Percentiles rank a stretch among this genome's conserved stretches.
phyloP scores from a whole-genome alignment of 2,888 invertebrate species.

The Drepana falcataria region DNA sequence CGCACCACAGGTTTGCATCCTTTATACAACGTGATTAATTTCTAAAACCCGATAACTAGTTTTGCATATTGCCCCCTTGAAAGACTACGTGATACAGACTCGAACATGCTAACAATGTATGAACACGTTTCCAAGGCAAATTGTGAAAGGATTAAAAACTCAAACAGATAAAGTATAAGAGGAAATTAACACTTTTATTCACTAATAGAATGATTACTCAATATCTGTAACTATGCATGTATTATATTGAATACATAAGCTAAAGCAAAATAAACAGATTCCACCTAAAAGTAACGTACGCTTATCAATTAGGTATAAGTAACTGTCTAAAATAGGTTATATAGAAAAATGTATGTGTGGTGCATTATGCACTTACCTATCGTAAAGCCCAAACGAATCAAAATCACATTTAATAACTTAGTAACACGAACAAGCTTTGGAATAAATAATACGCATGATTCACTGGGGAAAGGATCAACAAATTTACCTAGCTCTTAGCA shows the following conservation, averaged over 20 bases:
- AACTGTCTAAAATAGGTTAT: no score
- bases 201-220: slow-evolving; percentile 12
- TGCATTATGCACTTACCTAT: no score
- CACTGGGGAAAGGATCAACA: neutral
- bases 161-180: slow-evolving; percentile 29
- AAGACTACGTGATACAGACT: slow-evolving; percentile 13
- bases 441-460: neutral
- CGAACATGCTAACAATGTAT: slow-evolving; percentile 30
- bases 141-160: slow-evolving; percentile 51
- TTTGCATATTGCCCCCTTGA: slow-evolving; percentile 20
- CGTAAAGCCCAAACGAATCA: no score
- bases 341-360: no score
- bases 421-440: neutral
- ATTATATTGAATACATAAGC: no score
- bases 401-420: no score
- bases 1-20: slow-evolving; percentile 62
- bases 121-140: slow-evolving; percentile 51
- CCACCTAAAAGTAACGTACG: no score
- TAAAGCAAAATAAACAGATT: no score
- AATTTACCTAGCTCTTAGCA: no score
- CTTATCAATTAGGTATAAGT: no score
- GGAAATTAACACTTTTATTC: slow-evolving; percentile 14
- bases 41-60: slow-evolving; percentile 19
- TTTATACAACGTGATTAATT: slow-evolving; percentile 16
- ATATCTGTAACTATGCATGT: no score